Evolutionary conservation across 2,113 vertebrate species (phyloP), one percentile per base, ranked within the genome.

Genomic region (Psilopsiagon aymara): DNA sequence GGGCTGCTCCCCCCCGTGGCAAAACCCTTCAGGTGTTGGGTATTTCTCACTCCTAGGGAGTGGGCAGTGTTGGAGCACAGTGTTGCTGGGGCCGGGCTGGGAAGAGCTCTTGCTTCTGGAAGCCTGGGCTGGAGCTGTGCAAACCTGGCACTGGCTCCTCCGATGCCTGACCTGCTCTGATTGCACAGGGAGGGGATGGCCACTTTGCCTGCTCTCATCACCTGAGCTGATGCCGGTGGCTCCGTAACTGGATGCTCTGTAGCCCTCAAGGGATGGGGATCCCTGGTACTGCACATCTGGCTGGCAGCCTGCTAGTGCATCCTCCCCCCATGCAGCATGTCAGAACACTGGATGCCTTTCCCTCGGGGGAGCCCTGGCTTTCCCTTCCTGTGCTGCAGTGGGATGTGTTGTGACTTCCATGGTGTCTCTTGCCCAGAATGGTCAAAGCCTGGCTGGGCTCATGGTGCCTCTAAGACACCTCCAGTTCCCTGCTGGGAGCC

Each of bases 1-100:
- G 87, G 94, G 95, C 85, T 96, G 95, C 95, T 97, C 90, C 95
- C 91, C 86, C 90, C 37, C 27, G 93, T 96, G 95, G 95, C 87
- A 97, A 77, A 95, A 7, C 75, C 71, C 59, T 90, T 89, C 82
- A 66, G 96, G 31, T 70, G 79, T 35, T 27, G 71, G 79, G 13
- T 49, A 1, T 77, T 71, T 39, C 11, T 29, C 67, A 2, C 1
- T 2, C 14, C 0, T 2, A 49, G 8, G 86, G 52, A 17, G 60
- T 1, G 0, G 43, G 5, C 3, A 0, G 21, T 0, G 33, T 6
- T 16, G 67, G 88, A 46, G 3, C 1, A 18, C 24, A 46, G 35
- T 0, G 3, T 24, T 7, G 51, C 44, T 1, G 2, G 64, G 20
- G 49, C 49, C 1, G 19, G 19, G 27, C 6, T 43, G 57, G 55